phyloP scores from a whole-genome alignment of 1,140 invertebrate genomes.

The Pollicipes pollicipes region DNA sequence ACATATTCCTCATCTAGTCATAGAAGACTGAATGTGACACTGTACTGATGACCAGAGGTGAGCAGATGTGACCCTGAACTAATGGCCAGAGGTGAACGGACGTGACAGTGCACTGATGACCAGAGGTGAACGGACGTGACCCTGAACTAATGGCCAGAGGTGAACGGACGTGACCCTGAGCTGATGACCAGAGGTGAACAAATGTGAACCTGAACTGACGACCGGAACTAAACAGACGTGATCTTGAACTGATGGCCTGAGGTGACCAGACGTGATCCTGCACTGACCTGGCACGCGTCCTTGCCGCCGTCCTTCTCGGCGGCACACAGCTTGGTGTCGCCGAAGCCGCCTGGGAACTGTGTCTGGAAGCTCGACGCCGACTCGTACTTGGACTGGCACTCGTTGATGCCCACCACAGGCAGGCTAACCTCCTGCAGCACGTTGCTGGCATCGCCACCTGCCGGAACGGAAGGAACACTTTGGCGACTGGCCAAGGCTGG shows the following conservation, averaged over 20 bases:
- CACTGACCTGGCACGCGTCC: conserved; percentile 48
- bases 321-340: conserved; percentile 60
- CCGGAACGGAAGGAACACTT: background rate
- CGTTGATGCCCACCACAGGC: background rate
- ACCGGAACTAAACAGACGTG: too few relatives aligned
- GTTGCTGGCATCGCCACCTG: conserved; percentile 3
- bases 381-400: conserved; percentile 5
- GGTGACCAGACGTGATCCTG: background rate
- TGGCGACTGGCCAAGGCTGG: too few relatives aligned
- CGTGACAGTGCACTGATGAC: too few relatives aligned
- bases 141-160: background rate
- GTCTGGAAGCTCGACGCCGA: background rate
- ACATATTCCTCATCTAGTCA: too few relatives aligned
- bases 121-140: too few relatives aligned
- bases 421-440: conserved; percentile 7
- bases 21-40: too few relatives aligned
- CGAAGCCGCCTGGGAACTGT: background rate
- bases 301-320: conserved; percentile 51
- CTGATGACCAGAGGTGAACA: too few relatives aligned
- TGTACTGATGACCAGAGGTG: too few relatives aligned
- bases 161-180: background rate
- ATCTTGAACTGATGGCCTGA: background rate
- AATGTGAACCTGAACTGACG: conserved; percentile 17
- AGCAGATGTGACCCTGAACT: too few relatives aligned
- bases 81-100: too few relatives aligned